phyloP scores from a whole-genome alignment of 2,888 invertebrate genomes.

The Nycteola revayana region DNA sequence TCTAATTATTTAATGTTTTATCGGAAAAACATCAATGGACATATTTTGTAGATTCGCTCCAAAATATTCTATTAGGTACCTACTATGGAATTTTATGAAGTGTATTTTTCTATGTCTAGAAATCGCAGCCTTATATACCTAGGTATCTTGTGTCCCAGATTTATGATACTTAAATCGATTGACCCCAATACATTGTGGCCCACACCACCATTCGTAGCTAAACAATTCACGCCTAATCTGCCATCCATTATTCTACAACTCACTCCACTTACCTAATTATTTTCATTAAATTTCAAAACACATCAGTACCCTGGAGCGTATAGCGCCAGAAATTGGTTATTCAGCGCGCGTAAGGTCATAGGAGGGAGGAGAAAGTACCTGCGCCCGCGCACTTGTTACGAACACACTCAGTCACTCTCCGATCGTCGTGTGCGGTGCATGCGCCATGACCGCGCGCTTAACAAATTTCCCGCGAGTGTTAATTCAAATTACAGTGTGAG shows the following conservation, averaged over 20 bases:
- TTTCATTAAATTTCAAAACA: conserved; percentile 30
- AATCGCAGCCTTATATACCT: too few relatives aligned
- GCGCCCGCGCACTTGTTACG: conserved; percentile 53
- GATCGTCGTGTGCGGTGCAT: conserved; percentile 39
- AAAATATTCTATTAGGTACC: too few relatives aligned
- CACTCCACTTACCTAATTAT: conserved; percentile 39
- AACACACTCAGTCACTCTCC: conserved; percentile 47
- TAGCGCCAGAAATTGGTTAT: conserved; percentile 56
- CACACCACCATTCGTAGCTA: too few relatives aligned
- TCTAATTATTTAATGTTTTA: too few relatives aligned
- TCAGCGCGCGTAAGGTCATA: conserved; percentile 62
- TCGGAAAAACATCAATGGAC: too few relatives aligned
- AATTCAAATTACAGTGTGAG: conserved; percentile 47
- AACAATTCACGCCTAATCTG: conserved; percentile 1
- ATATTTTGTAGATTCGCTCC: too few relatives aligned
- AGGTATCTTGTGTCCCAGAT: too few relatives aligned
- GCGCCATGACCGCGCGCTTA: conserved; percentile 53
- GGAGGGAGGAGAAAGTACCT: conserved; percentile 32
- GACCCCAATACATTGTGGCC: too few relatives aligned
- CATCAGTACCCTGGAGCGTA: conserved; percentile 45
- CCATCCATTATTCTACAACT: conserved; percentile 23
- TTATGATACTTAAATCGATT: too few relatives aligned
- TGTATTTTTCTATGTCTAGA: too few relatives aligned
- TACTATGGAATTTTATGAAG: too few relatives aligned
- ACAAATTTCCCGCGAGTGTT: conserved; percentile 61